Percentiles rank a stretch among this genome's conserved stretches.
phyloP scores from a whole-genome alignment of 2,797 vertebrate species.

The Semotilus atromaculatus region DNA sequence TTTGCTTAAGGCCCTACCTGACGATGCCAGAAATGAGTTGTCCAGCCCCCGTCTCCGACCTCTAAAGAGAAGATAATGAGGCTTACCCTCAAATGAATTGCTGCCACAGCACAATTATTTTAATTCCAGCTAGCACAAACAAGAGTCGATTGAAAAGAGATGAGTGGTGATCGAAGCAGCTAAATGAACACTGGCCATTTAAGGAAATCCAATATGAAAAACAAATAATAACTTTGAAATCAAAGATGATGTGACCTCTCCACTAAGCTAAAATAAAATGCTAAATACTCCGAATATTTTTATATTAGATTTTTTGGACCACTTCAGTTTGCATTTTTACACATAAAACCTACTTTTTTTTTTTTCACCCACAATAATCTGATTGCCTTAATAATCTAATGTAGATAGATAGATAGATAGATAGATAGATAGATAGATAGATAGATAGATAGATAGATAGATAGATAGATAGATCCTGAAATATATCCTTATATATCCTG shows the following conservation, averaged over 20 bases:
- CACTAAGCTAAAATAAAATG: background rate
- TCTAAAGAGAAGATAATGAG: constrained; percentile 47
- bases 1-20: constrained; percentile 55
- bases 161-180: background rate
- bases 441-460: too few relatives aligned
- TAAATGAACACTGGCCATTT: constrained; percentile 2
- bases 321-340: too few relatives aligned
- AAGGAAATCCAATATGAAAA: constrained; percentile 11
- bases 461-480: too few relatives aligned
- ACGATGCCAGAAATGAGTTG: constrained; percentile 41
- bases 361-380: background rate
- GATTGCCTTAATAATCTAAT: too few relatives aligned
- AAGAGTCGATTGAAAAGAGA: constrained; percentile 10
- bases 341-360: too few relatives aligned
- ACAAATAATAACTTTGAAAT: constrained; percentile 17
- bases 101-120: constrained; percentile 37
- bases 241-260: background rate
- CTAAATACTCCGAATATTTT: background rate
- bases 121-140: constrained; percentile 35
- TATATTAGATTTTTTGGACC: background rate
- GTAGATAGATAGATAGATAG: too few relatives aligned
- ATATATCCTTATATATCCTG: too few relatives aligned
- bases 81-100: constrained; percentile 27
- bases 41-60: constrained; percentile 23
- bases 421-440: too few relatives aligned